Evolutionary conservation across 2,888 invertebrate species (phyloP), one percentile per base, ranked within the genome.

Genomic region (Cerceris ruficornis): DNA sequence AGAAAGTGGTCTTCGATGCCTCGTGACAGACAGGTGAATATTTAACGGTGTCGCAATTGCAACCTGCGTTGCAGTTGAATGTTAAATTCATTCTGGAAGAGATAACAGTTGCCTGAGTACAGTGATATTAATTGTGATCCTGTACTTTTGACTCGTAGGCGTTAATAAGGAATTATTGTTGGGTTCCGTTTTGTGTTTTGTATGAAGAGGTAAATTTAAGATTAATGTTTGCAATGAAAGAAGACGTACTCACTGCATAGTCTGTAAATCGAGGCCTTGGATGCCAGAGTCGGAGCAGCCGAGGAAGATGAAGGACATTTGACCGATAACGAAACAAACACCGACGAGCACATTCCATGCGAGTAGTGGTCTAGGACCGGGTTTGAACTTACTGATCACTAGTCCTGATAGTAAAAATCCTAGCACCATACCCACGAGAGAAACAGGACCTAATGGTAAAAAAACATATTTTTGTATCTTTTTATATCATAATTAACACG

Each of bases 1-100:
- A 96, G 87, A 93, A 96, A 0, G 95, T 95, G 13, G 93, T 93
- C 66, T 91, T 93, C 0, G 93, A 93, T 13, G 93, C 91, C 54
- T 93, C 93, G 80, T 94, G 94, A 85, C 96, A 96, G 0, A 96
- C 94, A 0, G 96, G 96, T 5, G 94, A 93, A 90, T 95, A 96
- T 77, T 94, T 94, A 7, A 94, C 92, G 17, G 92, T 91, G 2
- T 93, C 93, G 88, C 96, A 96, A 46, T 93, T 93, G 89, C 96
- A 96, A 62, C 93, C 93, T 1, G 83, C 73, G 90, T 95, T 96
- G 89, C 96, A 96, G 0, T 85, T 77, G 0, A 92, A 90, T 0
- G 93, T 93, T 52, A 95, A 88, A 83, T 94, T 93, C 76, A 94
- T 91, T 78, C 94, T 94, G 88, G 9, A 74, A 83, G 46, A 49